Conservation (phyloP, 2,113 vertebrate genomes). For the Aythya baeri region DNA sequence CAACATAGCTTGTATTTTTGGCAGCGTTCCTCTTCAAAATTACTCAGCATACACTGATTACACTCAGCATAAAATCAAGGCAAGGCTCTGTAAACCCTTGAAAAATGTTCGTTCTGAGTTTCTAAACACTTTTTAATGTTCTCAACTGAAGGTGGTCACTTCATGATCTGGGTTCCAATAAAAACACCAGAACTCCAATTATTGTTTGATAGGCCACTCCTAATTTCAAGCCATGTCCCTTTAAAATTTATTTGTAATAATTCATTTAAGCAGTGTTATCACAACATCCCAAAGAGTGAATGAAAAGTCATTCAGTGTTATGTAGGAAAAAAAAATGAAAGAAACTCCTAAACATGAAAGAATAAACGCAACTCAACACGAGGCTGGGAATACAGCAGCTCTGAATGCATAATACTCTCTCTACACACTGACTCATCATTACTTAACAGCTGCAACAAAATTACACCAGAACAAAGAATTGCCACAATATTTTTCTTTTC, state of each 20-base stretch:
- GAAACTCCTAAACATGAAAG: background rate
- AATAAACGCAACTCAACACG: background rate
- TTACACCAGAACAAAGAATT: background rate
- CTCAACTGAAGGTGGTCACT: background rate
- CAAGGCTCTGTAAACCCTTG: conserved; percentile 8
- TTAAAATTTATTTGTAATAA: conserved; percentile 9
- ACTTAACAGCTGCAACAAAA: background rate
- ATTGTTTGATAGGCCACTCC: background rate
- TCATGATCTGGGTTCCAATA: conserved; percentile 18
- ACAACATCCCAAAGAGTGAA: background rate
- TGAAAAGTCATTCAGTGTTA: background rate
- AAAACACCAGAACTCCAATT: conserved; percentile 5
- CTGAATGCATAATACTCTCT: background rate
- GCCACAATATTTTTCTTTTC: background rate
- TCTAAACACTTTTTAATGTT: conserved; percentile 31
- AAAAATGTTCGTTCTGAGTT: conserved; percentile 14
- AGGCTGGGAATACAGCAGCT: background rate
- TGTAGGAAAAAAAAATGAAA: background rate
- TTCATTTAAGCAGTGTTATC: background rate
- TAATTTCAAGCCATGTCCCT: background rate
- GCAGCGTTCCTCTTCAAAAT: background rate
- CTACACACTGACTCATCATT: background rate
- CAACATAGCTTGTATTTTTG: background rate
- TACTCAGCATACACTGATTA: background rate
- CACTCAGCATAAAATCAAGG: background rate